Base-by-base conservation (phyloP, 2,113 vertebrate genomes). In the Parus major region DNA sequence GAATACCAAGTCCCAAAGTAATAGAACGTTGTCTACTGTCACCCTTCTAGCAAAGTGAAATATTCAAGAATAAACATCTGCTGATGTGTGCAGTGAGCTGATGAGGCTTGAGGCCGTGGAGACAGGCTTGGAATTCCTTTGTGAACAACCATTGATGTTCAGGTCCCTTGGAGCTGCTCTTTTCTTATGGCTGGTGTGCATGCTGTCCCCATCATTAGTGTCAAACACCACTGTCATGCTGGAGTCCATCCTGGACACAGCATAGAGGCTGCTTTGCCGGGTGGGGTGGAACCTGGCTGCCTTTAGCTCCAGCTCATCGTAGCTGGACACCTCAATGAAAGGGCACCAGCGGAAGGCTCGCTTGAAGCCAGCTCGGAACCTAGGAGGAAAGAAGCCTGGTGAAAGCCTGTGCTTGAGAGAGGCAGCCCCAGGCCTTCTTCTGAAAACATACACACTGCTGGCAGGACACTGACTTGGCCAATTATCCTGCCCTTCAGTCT, bases 351-450 rank as follows among this genome's bases (percentile, higher is more conserved):
- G 98, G 81, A 99, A 99, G 1, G 98, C 99, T 83, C 95, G 94
- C 97, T 99, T 99, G 97, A 99, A 99, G 53, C 99, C 99, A 5
- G 99, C 99, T 71, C 99, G 98, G 92, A 99, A 99, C 96, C 99
- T 99, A 71, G 61, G 63, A 90, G 88, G 25, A 87, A 90, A 49
- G 22, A 69, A 53, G 68, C 10, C 46, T 63, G 70, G 83, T 86
- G 31, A 92, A 47, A 81, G 22, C 33, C 29, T 66, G 19, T 27
- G 41, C 33, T 71, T 44, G 17, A 0, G 2, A 68, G 56, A 83
- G 24, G 29, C 28, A 60, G n/a, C 17, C 47, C 5, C 14, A 10
- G 36, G 9, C 42, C n/a, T 76, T 65, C 31, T 8, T 23, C 55
- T 83, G 47, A 22, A 68, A 84, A 19, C 35, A 9, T 7, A 6